Percentiles rank a stretch among this genome's conserved stretches.
phyloP scores from a whole-genome alignment of 1,140 invertebrate genomes.

The Colletes latitarsis region DNA sequence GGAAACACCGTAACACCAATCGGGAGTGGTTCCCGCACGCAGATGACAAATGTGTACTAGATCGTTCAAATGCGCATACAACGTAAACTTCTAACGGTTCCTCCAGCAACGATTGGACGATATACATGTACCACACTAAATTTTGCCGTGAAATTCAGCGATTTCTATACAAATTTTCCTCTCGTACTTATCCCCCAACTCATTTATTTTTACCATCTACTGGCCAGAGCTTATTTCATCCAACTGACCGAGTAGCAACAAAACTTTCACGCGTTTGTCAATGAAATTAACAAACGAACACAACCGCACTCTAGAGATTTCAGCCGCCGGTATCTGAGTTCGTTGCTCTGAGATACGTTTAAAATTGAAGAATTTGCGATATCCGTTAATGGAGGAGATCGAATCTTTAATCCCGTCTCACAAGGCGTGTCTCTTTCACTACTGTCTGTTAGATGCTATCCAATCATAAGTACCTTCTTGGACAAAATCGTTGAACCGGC shows the following conservation, averaged over 20 bases:
- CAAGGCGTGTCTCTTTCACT: constrained; percentile 2
- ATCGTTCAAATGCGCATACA: constrained; percentile 66
- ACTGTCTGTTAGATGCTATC: background rate
- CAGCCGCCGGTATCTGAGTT: constrained; percentile 17
- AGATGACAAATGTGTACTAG: constrained; percentile 66
- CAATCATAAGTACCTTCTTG: constrained; percentile 20
- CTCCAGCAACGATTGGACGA: constrained; percentile 43
- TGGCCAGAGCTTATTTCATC: background rate
- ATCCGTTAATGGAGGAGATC: constrained; percentile 29
- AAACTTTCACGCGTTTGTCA: constrained; percentile 4
- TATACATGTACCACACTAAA: constrained; percentile 9
- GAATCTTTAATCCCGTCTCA: constrained; percentile 23
- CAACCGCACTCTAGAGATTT: constrained; percentile 18
- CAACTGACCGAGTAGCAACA: constrained; percentile 23
- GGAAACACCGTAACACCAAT: constrained; percentile 49
- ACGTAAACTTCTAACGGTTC: constrained; percentile 69
- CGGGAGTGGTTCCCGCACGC: constrained; percentile 68
- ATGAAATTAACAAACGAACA: constrained; percentile 37
- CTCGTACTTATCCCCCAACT: background rate
- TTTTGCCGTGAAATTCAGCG: background rate
- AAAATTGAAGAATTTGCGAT: constrained; percentile 38
- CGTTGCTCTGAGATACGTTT: constrained; percentile 36
- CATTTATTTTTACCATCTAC: constrained; percentile 31
- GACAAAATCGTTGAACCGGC: constrained; percentile 1
- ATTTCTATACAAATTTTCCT: background rate